Evolutionary conservation across 2,888 invertebrate species (phyloP).

Genomic region (Xanthorhoe spadicearia): DNA sequence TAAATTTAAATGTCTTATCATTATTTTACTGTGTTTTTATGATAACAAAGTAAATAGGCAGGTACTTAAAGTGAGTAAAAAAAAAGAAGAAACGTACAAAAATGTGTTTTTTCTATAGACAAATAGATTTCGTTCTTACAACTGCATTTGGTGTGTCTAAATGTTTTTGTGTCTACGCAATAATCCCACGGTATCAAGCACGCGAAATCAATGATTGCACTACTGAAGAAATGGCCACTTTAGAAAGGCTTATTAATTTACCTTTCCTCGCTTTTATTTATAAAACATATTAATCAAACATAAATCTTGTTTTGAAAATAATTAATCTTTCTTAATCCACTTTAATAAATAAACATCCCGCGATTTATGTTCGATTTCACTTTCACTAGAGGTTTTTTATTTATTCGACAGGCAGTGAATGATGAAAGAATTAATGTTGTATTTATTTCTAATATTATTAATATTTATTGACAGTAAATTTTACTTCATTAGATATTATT

Average conservation of each 20-base stretch:
- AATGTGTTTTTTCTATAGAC: too few relatives aligned
- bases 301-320: slow-evolving; percentile 24
- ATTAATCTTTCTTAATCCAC: slow-evolving; percentile 8
- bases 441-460: not conserved
- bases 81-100: not conserved
- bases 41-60: too few relatives aligned
- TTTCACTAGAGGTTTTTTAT: slow-evolving; percentile 10
- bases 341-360: not conserved
- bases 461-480: too few relatives aligned
- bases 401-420: not conserved
- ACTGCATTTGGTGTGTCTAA: slow-evolving; percentile 38
- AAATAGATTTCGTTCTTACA: too few relatives aligned
- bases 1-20: too few relatives aligned
- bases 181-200: slow-evolving; percentile 51
- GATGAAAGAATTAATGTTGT: not conserved
- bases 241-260: slow-evolving; percentile 49
- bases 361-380: slow-evolving; percentile 11
- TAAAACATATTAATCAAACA: not conserved
- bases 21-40: too few relatives aligned
- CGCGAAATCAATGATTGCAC: slow-evolving; percentile 60
- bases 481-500: too few relatives aligned
- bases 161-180: slow-evolving; percentile 40
- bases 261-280: slow-evolving; percentile 31
- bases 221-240: slow-evolving; percentile 57
- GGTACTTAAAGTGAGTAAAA: too few relatives aligned